A percentile compares a stretch with the other conserved stretches of the same genome.
Conservation (phyloP, 1,140 invertebrate species). For the Cryptotermes secundus region DNA sequence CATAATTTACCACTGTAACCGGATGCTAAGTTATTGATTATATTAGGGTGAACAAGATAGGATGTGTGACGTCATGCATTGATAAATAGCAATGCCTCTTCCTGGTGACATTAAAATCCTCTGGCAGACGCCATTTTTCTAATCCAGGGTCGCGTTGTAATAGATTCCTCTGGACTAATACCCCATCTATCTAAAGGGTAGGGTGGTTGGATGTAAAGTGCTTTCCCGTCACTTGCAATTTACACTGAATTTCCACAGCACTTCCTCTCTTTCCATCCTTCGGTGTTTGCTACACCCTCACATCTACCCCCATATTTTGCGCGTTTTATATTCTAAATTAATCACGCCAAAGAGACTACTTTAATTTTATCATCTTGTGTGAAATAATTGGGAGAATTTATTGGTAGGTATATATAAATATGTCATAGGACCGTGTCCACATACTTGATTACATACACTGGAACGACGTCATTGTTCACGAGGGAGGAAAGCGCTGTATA, state of each 20-base stretch:
- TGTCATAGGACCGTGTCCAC: background rate
- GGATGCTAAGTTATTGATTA: background rate
- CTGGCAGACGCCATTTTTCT: slow-evolving; percentile 27
- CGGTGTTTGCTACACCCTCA: background rate
- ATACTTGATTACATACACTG: background rate
- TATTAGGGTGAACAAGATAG: background rate
- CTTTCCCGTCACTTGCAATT: background rate
- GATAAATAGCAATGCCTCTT: slow-evolving; percentile 29
- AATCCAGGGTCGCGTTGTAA: slow-evolving; percentile 18
- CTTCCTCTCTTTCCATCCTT: background rate
- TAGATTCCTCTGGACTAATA: slow-evolving; percentile 27
- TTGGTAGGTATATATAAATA: slow-evolving; percentile 1
- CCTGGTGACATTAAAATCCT: slow-evolving; percentile 30
- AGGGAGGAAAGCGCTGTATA: background rate
- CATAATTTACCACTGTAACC: too few relatives aligned
- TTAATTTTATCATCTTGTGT: slow-evolving; percentile 17
- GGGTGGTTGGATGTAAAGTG: background rate
- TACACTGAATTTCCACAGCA: background rate
- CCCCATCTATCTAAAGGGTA: slow-evolving; percentile 9
- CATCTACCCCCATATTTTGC: background rate
- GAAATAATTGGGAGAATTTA: background rate
- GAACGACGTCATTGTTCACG: background rate
- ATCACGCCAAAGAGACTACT: background rate
- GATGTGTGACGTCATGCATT: slow-evolving; percentile 7
- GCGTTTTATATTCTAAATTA: background rate